Base-by-base conservation (phyloP, 2,888 invertebrate species). In the Drosophila neotestacea region DNA sequence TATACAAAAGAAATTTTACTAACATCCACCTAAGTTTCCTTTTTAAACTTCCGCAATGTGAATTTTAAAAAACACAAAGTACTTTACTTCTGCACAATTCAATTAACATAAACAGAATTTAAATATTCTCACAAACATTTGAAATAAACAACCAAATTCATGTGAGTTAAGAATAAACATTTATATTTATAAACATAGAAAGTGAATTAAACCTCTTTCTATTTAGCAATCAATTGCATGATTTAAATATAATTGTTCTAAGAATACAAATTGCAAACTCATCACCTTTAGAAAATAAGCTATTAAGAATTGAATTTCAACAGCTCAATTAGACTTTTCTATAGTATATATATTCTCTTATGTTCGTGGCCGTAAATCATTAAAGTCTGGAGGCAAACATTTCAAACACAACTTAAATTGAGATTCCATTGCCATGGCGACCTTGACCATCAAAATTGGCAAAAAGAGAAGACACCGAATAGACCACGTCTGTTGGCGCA, bases 401-500 rank as follows among this genome's bases (percentile, higher is more conserved):
- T 59, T 11, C 2, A 10, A 16, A 28, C 46, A 63, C 16, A 51
- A 48, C 50, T 41, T 41, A 4, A 50, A 59, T 47, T 30, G n/a
- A 39, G 9, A 52, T 48, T 44, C 44, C 38, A 64, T 58, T 62
- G 47, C 44, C 38, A 10, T 10, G n/a, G n/a, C 50, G 51, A 60
- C 75, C 74, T 73, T 75, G 74, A 41, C 78, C 73, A 44, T 60
- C 55, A 63, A 63, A 32, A 38, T 2, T 1, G 7, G 44, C 13
- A 4, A 61, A 61, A 54, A 44, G 41, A 47, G 38, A 30, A 48
- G 39, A 22, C 59, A 22, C n/a, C 48, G 47, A 48, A 32, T 44
- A n/a, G 47, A 59, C 38, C 59, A 58, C 47, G 58, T 58, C 47
- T 41, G 32, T 34, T 56, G n/a, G 22, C 46, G 39, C 22, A 7